Base-by-base conservation (phyloP, 1,140 invertebrate genomes). In the Brachionus rotundiformis region DNA sequence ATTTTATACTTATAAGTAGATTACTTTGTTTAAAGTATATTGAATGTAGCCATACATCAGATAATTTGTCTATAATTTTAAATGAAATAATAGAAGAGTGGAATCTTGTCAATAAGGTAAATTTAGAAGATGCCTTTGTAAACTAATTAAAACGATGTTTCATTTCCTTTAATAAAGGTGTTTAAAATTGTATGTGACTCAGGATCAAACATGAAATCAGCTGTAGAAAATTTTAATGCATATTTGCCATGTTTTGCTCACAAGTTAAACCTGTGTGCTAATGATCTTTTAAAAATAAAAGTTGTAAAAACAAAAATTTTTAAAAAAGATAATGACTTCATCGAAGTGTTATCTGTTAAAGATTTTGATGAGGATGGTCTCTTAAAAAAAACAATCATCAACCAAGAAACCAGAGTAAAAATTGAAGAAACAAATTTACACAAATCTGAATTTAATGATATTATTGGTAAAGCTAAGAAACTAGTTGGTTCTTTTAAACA, bases 261-360 rank as follows among this genome's bases (percentile, higher is more conserved):
- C 29, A 31, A 29, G 10, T 31, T 65, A 10, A 65, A 65, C 31
- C 16, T 68, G 5, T 68, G 25, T 68, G 63, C 31, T 33, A 68
- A 68, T 68, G 63, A 68, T 68, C 6, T 68, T 7, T 68, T 68
- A 31, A 68, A 68, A 33, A 68, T 68, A 33, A 68, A 68, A 33
- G 31, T 27, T 68, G 33, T 68, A 27, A 68, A 68, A 33, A 33
- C 31, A 33, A 31, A 68, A 68, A 33, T 33, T 33, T 5, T 33
- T 68, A 68, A 68, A 68, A 68, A 68, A 61, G 23, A 29, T 61
- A 61, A 59, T 27, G 23, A 59, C 25, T 59, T 65, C 23, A 65
- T 65, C 27, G 29, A 65, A 65, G 29, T 31, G 61, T n/a, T 65
- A 31, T 65, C 8, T 5, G 29, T 65, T 29, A 3, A 31, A 31